These are phyloP conservation scores for Drosophila neotestacea DNA, from an alignment of 2,888 invertebrate genomes.

Conservation along the genomic window DNA sequence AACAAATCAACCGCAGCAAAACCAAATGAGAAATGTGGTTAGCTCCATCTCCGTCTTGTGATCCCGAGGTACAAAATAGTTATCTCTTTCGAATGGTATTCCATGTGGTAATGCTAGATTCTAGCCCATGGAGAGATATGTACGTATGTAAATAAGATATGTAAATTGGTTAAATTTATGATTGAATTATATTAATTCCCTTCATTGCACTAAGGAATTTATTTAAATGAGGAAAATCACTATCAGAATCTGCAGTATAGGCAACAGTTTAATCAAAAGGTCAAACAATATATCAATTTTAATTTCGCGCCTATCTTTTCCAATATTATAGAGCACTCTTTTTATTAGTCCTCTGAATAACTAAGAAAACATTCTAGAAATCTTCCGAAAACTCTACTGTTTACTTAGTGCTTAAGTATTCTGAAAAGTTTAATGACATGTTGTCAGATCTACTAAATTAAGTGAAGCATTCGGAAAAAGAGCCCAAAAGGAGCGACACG, in stretches of 20 bases:
- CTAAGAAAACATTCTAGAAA: not conserved
- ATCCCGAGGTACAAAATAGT: slow-evolving; percentile 43
- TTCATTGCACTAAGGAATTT: not conserved
- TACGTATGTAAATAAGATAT: slow-evolving; percentile 37
- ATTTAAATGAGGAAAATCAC: not conserved
- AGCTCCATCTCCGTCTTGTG: slow-evolving; percentile 25
- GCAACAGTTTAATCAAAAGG: too few relatives aligned
- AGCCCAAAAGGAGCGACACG: slow-evolving; percentile 31
- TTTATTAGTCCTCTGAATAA: too few relatives aligned
- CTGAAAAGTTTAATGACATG: not conserved
- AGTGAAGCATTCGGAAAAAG: slow-evolving; percentile 4
- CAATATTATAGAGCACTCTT: too few relatives aligned
- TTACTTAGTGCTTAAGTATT: not conserved
- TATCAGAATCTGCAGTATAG: not conserved
- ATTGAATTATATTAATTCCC: slow-evolving; percentile 17
- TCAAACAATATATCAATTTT: too few relatives aligned
- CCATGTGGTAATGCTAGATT: slow-evolving; percentile 29
- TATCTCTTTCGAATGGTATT: slow-evolving; percentile 45
- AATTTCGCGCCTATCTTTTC: not conserved
- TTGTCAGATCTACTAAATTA: slow-evolving; percentile 7
- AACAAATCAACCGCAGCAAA: slow-evolving; percentile 39
- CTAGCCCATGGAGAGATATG: slow-evolving; percentile 2
- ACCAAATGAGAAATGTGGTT: slow-evolving; percentile 77
- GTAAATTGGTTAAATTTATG: slow-evolving; percentile 39
- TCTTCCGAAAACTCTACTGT: not conserved